phyloP scores from a whole-genome alignment of 2,888 invertebrate species.

The Himalopsyche japonica region DNA sequence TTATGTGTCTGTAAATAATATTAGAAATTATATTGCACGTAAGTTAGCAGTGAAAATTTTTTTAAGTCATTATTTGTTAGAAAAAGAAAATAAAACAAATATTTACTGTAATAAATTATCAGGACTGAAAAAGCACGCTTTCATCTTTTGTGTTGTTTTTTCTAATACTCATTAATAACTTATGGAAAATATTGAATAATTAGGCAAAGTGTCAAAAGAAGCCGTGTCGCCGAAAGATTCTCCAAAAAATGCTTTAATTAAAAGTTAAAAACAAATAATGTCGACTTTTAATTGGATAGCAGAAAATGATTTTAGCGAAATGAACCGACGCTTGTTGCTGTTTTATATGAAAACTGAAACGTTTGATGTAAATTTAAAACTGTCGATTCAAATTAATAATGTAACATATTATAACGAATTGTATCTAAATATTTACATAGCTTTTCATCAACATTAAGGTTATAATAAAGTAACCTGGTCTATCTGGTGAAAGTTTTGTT shows the following conservation, averaged over 20 bases:
- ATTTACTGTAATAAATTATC: background rate
- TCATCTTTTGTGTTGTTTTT: background rate
- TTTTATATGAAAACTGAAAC: background rate
- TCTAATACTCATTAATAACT: background rate
- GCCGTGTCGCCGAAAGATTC: background rate
- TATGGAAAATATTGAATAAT: background rate
- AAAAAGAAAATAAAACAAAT: background rate
- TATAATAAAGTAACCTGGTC: too few species aligned
- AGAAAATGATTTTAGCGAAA: conserved; percentile 10
- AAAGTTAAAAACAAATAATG: conserved; percentile 17
- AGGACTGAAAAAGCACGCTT: background rate
- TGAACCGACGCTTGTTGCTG: background rate
- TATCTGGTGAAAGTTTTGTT: too few species aligned
- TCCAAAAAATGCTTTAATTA: conserved; percentile 14
- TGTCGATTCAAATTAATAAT: too few species aligned
- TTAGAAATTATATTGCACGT: too few species aligned
- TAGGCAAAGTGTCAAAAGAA: background rate
- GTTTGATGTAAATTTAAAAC: too few species aligned
- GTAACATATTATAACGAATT: too few species aligned
- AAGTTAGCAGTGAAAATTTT: background rate
- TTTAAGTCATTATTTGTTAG: too few species aligned
- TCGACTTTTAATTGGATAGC: conserved; percentile 24
- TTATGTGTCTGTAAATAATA: too few species aligned
- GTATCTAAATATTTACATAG: too few species aligned
- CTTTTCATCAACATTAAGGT: too few species aligned